A percentile compares a stretch with the other conserved stretches of the same genome.
phyloP scores from a whole-genome alignment of 1,140 invertebrate species.

The Formica selysi region DNA sequence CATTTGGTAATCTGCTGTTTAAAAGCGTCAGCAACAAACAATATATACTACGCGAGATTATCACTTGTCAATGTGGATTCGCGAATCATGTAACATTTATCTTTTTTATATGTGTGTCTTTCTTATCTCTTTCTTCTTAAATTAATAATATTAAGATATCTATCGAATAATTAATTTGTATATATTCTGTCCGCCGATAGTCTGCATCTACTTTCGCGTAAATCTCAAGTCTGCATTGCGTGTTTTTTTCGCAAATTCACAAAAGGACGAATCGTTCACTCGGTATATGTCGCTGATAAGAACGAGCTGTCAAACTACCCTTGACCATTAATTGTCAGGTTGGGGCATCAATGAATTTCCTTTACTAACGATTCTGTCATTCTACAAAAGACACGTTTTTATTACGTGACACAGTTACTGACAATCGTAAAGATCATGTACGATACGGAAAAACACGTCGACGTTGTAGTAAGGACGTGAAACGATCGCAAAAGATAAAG shows the following conservation, averaged over 20 bases:
- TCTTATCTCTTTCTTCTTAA: background rate
- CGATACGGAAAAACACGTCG: background rate
- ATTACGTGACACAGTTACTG: background rate
- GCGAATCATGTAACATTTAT: constrained; percentile 18
- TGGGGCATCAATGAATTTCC: background rate
- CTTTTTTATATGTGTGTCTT: background rate
- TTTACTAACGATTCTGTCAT: constrained; percentile 28
- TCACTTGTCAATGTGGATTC: constrained; percentile 1
- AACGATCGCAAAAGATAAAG: constrained; percentile 21
- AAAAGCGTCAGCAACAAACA: constrained; percentile 38
- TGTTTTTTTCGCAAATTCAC: constrained; percentile 17
- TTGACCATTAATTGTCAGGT: background rate
- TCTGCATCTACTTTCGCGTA: background rate
- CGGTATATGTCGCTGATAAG: constrained; percentile 1
- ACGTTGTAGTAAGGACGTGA: constrained; percentile 10
- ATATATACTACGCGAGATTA: constrained; percentile 15
- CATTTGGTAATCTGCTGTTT: constrained; percentile 86
- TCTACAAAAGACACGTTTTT: background rate
- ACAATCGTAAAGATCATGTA: background rate
- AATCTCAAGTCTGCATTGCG: constrained; percentile 7
- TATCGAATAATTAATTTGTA: background rate
- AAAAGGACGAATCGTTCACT: background rate
- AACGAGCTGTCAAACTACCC: constrained; percentile 31
- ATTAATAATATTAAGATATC: background rate
- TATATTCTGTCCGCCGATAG: background rate